phyloP scores from a whole-genome alignment of 1,140 invertebrate species.

The Drosophila trapezifrons region DNA sequence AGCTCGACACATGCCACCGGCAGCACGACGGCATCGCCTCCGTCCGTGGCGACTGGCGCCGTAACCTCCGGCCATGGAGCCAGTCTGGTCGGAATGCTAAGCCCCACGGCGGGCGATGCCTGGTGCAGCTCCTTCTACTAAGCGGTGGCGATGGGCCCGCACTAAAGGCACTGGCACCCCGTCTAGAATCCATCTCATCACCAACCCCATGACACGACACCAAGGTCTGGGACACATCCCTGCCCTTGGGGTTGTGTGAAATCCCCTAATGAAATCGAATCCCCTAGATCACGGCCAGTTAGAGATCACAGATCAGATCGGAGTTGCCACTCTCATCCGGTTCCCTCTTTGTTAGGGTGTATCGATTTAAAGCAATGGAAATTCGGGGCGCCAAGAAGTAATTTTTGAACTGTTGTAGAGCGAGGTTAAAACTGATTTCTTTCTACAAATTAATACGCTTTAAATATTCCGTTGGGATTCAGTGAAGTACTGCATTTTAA shows the following conservation, averaged over 20 bases:
- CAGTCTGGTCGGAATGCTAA: conserved; percentile 70
- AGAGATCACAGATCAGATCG: conserved; percentile 41
- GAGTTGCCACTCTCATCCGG: conserved; percentile 15
- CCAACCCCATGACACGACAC: conserved; percentile 17
- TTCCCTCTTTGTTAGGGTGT: conserved; percentile 12
- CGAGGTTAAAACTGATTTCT: background rate
- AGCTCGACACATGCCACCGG: conserved; percentile 57
- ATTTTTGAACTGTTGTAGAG: background rate
- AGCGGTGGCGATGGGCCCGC: conserved; percentile 27
- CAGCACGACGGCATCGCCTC: conserved; percentile 58
- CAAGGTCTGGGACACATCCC: conserved; percentile 19
- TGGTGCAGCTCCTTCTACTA: conserved; percentile 84
- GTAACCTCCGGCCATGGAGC: conserved; percentile 51
- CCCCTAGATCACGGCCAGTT: conserved; percentile 4
- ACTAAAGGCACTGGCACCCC: conserved; percentile 41
- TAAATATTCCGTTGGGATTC: background rate
- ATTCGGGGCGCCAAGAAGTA: background rate
- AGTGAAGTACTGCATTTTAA: background rate
- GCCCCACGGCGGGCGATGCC: conserved; percentile 78
- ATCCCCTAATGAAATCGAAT: conserved; percentile 8
- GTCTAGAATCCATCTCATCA: conserved; percentile 10
- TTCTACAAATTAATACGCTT: background rate
- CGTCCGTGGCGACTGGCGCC: conserved; percentile 70
- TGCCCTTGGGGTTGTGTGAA: conserved; percentile 36
- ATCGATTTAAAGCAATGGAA: conserved; percentile 1